These are phyloP conservation scores for Pristiophorus japonicus DNA, from an alignment of 2,113 vertebrate species.

Conservation along the genomic window DNA sequence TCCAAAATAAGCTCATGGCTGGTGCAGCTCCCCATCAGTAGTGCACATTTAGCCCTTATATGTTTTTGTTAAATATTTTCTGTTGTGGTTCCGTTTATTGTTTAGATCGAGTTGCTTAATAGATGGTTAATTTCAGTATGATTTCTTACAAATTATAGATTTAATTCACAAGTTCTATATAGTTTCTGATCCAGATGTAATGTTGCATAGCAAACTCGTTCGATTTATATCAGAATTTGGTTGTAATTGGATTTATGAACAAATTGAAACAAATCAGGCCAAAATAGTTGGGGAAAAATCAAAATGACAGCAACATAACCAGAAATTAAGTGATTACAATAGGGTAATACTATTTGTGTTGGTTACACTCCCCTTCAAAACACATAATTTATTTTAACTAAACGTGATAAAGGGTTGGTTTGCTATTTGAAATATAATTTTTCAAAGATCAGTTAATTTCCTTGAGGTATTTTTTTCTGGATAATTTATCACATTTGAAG, in stretches of 20 bases:
- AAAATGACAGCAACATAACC: neutral
- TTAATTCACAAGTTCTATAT: neutral
- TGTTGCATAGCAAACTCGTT: neutral
- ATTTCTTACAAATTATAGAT: neutral
- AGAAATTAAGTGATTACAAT: neutral
- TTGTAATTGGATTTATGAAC: neutral
- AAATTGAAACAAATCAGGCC: neutral
- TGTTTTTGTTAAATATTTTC: neutral
- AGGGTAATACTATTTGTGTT: neutral
- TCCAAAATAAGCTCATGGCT: neutral
- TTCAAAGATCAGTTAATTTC: conserved; percentile 17
- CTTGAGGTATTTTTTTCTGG: neutral
- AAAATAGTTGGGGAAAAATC: neutral
- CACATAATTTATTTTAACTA: no score
- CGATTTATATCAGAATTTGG: neutral
- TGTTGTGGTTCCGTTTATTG: neutral
- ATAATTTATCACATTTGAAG: neutral
- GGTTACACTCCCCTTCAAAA: neutral
- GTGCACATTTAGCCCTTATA: neutral
- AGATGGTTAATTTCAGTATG: neutral
- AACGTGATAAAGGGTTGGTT: neutral
- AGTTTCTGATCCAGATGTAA: neutral
- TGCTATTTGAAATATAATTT: neutral
- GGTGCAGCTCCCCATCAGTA: neutral
- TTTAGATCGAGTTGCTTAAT: neutral